Base-by-base conservation (phyloP, 1,140 invertebrate genomes). In the Drosophila gunungcola region DNA sequence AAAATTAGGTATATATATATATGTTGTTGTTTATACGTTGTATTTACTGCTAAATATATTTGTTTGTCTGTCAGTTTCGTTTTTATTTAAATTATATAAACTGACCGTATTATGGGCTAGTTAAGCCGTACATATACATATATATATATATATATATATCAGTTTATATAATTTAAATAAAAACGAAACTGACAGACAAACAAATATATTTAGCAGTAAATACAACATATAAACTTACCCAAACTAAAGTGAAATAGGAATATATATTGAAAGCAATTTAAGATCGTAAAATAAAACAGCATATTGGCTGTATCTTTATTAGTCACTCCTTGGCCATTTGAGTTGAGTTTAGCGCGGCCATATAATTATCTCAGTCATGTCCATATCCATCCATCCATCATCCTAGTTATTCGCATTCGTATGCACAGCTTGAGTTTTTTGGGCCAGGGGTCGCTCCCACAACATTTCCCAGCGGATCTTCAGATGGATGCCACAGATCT, bases 361-460 rank as follows among this genome's bases (percentile, higher is more conserved):
- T 57, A 70, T 49, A 46, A 57, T 70, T 70, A 70, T 41, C 64
- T 56, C 21, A 29, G 29, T 13, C 52, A 48, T 9, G 49, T 70
- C 36, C 64, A 72, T 70, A 57, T 70, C 36, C 51, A 72, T 69
- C 67, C n/a, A 57, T 70, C 36, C 64, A 72, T 70, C 67, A 68
- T 38, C 43, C 21, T 21, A 57, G 52, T 21, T 13, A 21, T 21
- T 36, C 16, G 65, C 67, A 72, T 57, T 70, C 65, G 39, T 29
- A 70, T 70, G 38, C 67, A 42, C 67, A 48, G 51, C 67, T 65
- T 41, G 64, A 39, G 34, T 41, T 68, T 49, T 27, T 16, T 10
- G 25, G 32, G 39, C 25, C 51, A 4, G 32, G n/a, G n/a, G 61
- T 34, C 29, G 29, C 45, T 51, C 53, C 12, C 42, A 36, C 27